These are phyloP conservation scores for Actinia tenebrosa DNA, from an alignment of 64 coral and sea anemone species.

Conservation along the genomic window DNA sequence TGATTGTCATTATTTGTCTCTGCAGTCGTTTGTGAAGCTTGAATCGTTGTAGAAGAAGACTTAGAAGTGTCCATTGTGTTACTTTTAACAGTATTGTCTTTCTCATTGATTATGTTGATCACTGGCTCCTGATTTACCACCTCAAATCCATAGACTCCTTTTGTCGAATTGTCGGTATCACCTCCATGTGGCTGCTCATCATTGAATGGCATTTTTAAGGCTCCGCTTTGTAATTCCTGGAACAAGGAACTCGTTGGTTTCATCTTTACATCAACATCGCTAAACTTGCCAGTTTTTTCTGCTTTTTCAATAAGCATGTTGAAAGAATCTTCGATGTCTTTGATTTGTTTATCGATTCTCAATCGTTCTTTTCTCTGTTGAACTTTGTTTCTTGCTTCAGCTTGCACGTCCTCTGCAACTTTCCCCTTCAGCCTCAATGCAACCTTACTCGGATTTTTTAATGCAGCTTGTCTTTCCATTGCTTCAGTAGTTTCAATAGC, in stretches of 20 bases:
- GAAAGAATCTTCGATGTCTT: slow-evolving; percentile 25
- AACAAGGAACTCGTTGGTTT: background rate
- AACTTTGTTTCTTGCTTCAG: slow-evolving; percentile 37
- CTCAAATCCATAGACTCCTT: background rate
- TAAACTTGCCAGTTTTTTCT: slow-evolving; percentile 18
- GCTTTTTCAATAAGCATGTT: slow-evolving; percentile 9
- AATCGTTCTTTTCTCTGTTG: background rate
- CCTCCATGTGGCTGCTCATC: background rate
- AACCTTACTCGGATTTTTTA: background rate
- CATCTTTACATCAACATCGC: background rate
- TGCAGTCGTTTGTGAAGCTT: background rate
- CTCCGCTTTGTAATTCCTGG: slow-evolving; percentile 7
- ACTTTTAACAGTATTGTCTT: background rate
- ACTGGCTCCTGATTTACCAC: background rate
- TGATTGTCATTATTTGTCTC: background rate
- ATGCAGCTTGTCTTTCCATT: slow-evolving; percentile 5
- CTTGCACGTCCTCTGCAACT: slow-evolving; percentile 24
- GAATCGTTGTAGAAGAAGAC: background rate
- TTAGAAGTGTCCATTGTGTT: background rate
- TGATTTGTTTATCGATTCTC: slow-evolving; percentile 1
- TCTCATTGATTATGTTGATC: background rate
- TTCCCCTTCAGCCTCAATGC: background rate
- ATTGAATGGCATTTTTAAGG: background rate
- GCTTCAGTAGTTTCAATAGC: slow-evolving; percentile 49
- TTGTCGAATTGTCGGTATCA: background rate